phyloP scores from a whole-genome alignment of 2,113 vertebrate species.

The Chunga burmeisteri region DNA sequence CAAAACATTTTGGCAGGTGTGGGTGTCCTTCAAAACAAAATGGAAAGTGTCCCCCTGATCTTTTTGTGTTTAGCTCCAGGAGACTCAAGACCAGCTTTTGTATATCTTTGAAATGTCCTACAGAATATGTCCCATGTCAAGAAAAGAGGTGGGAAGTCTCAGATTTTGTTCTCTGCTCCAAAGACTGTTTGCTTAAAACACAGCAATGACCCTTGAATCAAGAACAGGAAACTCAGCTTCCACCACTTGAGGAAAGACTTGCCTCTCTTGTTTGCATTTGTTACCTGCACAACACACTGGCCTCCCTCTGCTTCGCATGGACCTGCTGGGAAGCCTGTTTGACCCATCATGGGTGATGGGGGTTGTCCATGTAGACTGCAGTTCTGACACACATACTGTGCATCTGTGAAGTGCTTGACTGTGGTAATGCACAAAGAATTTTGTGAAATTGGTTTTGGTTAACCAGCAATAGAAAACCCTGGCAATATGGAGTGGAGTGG shows the following conservation, averaged over 20 bases:
- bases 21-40: not conserved
- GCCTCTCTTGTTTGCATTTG: not conserved
- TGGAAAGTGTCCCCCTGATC: not conserved
- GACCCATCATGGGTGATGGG: not conserved
- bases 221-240: not conserved
- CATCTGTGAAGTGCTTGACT: not conserved
- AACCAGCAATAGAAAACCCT: not conserved
- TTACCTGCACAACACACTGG: not conserved
- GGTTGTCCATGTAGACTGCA: not conserved
- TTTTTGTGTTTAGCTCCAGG: not conserved
- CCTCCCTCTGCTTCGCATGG: not conserved
- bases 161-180: not conserved
- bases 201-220: not conserved
- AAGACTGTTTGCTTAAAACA: not conserved
- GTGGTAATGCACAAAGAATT: not conserved
- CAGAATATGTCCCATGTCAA: not conserved
- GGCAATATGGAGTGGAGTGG: not conserved
- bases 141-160: not conserved
- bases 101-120: not conserved
- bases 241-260: not conserved
- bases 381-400: not conserved
- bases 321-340: not conserved
- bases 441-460: not conserved
- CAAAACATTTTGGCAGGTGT: not conserved
- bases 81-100: not conserved